These are phyloP conservation scores for Rhingia rostrata DNA, from an alignment of 2,888 invertebrate genomes.

Conservation along the genomic window DNA sequence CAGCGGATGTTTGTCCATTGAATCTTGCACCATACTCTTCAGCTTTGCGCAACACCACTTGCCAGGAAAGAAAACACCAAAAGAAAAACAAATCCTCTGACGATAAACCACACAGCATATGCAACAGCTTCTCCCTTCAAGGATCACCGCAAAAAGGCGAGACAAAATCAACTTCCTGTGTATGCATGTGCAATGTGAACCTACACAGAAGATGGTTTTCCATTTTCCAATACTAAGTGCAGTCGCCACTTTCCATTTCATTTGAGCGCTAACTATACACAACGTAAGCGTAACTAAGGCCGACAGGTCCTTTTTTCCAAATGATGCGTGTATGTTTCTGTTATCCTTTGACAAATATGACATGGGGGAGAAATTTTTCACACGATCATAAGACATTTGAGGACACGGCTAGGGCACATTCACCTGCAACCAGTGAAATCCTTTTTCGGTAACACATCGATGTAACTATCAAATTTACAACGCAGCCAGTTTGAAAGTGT, in stretches of 20 bases:
- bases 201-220: slow-evolving; percentile 5
- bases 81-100: slow-evolving; percentile 55
- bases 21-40: slow-evolving; percentile 35
- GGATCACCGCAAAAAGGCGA: slow-evolving; percentile 71
- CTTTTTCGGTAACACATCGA: slow-evolving; percentile 33
- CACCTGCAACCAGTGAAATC: slow-evolving; percentile 65
- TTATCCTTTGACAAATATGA: slow-evolving; percentile 69
- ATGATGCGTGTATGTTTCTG: slow-evolving; percentile 57
- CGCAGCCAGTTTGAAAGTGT: slow-evolving; percentile 27
- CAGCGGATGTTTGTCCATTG: slow-evolving; percentile 64
- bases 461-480: slow-evolving; percentile 37
- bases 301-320: slow-evolving; percentile 63
- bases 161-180: slow-evolving; percentile 74
- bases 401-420: slow-evolving; percentile 21
- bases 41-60: slow-evolving; percentile 65
- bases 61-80: slow-evolving; percentile 63
- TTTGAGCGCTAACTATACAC: slow-evolving; percentile 17
- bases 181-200: slow-evolving; percentile 39
- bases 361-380: slow-evolving; percentile 45
- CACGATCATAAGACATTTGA: slow-evolving; percentile 35
- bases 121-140: slow-evolving; percentile 67
- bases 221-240: slow-evolving; percentile 35
- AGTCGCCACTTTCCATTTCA: slow-evolving; percentile 67
- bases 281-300: slow-evolving; percentile 4
- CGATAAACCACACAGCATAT: slow-evolving; percentile 40